Base-by-base conservation (phyloP, 2,888 invertebrate genomes). In the Pseudococcus jackbeardsleyi region DNA sequence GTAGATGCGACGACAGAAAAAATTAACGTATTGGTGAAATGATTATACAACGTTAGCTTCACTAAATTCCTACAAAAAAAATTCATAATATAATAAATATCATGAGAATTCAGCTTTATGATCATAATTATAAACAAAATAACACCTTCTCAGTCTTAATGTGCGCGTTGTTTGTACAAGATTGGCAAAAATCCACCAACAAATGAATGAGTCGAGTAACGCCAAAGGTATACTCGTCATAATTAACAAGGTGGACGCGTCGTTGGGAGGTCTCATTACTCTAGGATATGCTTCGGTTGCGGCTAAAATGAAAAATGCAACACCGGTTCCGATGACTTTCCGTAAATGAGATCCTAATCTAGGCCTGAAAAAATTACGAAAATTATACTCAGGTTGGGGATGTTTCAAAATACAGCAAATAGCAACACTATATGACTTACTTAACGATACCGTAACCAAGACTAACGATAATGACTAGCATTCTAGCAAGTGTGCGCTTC, bases 391-490 rank as follows among this genome's bases (percentile, higher is more conserved):
- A 4, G 19, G 12, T 50, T 82, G 46, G 6, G 22, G 7, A 82
- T 17, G 15, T 84, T 22, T n/a, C 17, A 19, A 84, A 11, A 26
- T 26, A 5, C 9, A 9, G 42, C 9, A 42, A 42, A 5, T 5
- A 9, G 42, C 9, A 42, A 42, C 42, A 42, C 0, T 19, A 54
- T 12, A 59, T 64, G 42, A 93, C 95, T 93, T 91, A 96, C 96
- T 98, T 98, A 90, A 98, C 98, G 90, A 98, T 98, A 84, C 98
- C 98, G 92, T 98, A 98, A 84, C 98, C 98, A 84, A 98, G 93
- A 89, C 97, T 97, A 89, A 98, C 98, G 89, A 98, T 97, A 89
- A 99, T 96, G 90, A 98, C 97, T 88, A 99, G 93, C 95, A 98
- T 97, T 90, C 98, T 93, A 0, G 98, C 97, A 90, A 99, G 93